phyloP scores from a whole-genome alignment of 2,113 vertebrate genomes.

The Oxyruncus cristatus region DNA sequence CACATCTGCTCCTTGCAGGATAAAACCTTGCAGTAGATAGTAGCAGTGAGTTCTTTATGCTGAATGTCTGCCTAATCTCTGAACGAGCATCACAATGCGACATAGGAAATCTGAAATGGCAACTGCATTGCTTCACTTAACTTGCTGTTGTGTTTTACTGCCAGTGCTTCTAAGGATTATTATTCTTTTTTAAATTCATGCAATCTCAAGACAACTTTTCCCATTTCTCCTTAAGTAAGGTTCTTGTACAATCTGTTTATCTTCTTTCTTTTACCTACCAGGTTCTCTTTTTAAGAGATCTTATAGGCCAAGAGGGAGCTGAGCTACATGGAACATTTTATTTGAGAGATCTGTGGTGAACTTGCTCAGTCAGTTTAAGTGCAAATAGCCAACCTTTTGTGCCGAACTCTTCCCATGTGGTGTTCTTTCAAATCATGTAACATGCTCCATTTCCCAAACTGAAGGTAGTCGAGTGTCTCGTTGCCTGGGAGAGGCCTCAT shows the following conservation, averaged over 20 bases:
- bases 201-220: background rate
- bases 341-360: background rate
- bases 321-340: background rate
- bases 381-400: background rate
- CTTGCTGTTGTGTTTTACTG: background rate
- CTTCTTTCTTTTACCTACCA: background rate
- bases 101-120: background rate
- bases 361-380: background rate
- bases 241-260: background rate
- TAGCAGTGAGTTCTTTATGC: background rate
- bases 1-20: background rate
- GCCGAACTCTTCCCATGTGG: background rate
- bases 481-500: background rate
- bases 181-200: background rate
- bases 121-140: background rate
- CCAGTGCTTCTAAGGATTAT: background rate
- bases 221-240: background rate
- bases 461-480: background rate
- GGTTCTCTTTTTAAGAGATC: background rate
- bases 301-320: background rate
- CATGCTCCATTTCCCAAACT: constrained; percentile 12
- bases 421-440: background rate
- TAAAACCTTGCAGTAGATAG: background rate
- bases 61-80: background rate
- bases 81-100: background rate